Percentiles rank a stretch among this genome's conserved stretches.
Evolutionary conservation across 2,113 vertebrate genomes (phyloP).

Genomic region (Pitta sordida): DNA sequence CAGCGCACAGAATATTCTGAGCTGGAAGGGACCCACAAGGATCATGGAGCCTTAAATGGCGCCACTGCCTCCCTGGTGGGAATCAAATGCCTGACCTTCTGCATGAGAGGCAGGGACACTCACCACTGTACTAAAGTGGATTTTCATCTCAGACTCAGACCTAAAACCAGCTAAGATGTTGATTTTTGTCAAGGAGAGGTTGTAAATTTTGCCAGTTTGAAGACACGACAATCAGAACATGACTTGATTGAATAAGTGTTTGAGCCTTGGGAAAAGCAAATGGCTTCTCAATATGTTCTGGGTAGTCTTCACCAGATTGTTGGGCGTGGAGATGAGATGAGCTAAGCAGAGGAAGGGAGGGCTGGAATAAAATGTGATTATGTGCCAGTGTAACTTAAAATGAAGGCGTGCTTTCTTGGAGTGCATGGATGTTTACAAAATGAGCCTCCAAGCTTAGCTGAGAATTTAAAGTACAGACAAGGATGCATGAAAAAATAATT

Average conservation of each 20-base stretch:
- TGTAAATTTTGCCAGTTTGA: not conserved
- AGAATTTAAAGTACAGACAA: not conserved
- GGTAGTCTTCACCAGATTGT: not conserved
- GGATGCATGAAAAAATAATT: not conserved
- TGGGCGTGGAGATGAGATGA: not conserved
- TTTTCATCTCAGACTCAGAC: not conserved
- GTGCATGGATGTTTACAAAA: not conserved
- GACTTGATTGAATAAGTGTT: not conserved
- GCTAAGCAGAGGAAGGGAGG: not conserved
- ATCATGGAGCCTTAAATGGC: no score
- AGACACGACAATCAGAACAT: not conserved
- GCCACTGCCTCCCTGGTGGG: no score
- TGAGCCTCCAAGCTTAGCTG: not conserved
- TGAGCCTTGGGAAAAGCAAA: not conserved
- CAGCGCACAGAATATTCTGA: no score
- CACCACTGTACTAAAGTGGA: no score
- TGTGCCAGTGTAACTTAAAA: not conserved
- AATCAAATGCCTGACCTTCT: no score
- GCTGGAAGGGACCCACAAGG: no score
- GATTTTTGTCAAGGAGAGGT: not conserved
- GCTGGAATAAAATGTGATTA: not conserved
- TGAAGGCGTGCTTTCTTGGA: not conserved
- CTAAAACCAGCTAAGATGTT: not conserved
- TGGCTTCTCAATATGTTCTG: not conserved
- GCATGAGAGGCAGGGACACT: no score